Evolutionary conservation across 2,888 invertebrate genomes (phyloP).

Genomic region (Herminia tarsipennalis): DNA sequence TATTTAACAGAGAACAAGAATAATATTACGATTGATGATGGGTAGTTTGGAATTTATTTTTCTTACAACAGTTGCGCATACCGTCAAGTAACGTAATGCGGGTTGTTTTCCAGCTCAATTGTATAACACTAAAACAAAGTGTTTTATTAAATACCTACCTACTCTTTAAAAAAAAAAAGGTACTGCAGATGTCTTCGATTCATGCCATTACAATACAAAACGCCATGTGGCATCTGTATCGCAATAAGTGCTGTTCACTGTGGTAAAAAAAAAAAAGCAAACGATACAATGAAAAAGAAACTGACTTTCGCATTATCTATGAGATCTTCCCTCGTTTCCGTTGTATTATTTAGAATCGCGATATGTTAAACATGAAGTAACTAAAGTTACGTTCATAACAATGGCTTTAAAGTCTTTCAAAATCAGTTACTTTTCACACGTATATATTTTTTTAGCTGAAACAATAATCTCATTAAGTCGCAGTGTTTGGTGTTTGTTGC

Average conservation of each 20-base stretch:
- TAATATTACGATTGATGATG: too few species aligned
- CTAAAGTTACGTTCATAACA: slow-evolving; percentile 14
- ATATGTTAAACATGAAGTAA: slow-evolving; percentile 17
- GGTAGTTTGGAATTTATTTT: too few species aligned
- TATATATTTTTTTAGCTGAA: slow-evolving; percentile 19
- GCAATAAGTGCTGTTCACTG: slow-evolving; percentile 11
- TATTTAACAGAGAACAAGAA: too few species aligned
- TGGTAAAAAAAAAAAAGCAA: slow-evolving; percentile 12
- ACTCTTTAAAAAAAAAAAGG: too few species aligned
- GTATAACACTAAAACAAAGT: too few species aligned
- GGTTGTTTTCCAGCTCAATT: too few species aligned
- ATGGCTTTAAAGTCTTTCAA: slow-evolving; percentile 22
- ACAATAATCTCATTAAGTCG: slow-evolving; percentile 21
- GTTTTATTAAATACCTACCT: too few species aligned
- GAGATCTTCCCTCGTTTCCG: slow-evolving; percentile 21
- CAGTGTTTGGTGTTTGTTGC: slow-evolving; percentile 3
- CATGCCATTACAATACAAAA: neutral
- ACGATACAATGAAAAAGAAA: slow-evolving; percentile 21
- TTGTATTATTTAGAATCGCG: slow-evolving; percentile 10
- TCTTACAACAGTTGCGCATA: too few species aligned
- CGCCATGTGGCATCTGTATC: slow-evolving; percentile 22
- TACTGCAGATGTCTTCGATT: neutral
- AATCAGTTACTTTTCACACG: slow-evolving; percentile 26
- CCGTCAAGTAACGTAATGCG: too few species aligned
- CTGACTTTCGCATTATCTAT: slow-evolving; percentile 23